Base-by-base conservation (phyloP, 2,888 invertebrate genomes). In the Drosophila robusta region DNA sequence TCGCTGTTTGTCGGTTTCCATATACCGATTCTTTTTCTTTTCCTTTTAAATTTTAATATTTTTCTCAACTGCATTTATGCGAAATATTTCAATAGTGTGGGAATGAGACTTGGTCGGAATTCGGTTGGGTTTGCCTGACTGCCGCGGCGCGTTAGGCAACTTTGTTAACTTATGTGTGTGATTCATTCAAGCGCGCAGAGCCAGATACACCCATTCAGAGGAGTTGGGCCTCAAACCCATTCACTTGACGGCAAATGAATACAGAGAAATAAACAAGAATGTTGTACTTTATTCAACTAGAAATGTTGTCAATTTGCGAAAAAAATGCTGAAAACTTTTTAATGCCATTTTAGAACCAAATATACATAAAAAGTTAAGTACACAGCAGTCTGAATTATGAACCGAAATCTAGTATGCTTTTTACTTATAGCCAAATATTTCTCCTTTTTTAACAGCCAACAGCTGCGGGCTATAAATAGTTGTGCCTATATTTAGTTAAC, bases 41-140 rank as follows among this genome's bases (percentile, higher is more conserved):
- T 60, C 47, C 50, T 36, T 42, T 50, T 61, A 41, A 45, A 44
- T 56, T 50, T 61, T 8, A 14, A 56, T 56, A 49, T 45, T 44
- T 44, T 34, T 72, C 32, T 55, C 50, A 62, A 58, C 63, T 72
- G 71, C 76, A 80, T 73, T 81, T 78, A 80, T 83, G 87, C 60
- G 80, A 86, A 88, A 86, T 86, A 85, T 79, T 79, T 83, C 46
- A 62, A 77, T 54, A 84, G 81, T 85, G 85, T 85, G 85, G 85
- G 89, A 85, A 89, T 89, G 70, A 61, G 61, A 67, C 62, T 64
- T 54, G 84, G 74, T 47, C 58, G 79, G 76, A 47, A 66, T 62
- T 71, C 46, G 22, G 14, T 29, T 67, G 42, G 65, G 46, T 49
- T 58, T 63, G 67, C 62, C 61, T 62, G 49, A 67, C 56, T 61